These are phyloP conservation scores for Leptodactylus fuscus DNA, from an alignment of 2,113 vertebrate genomes.

Conservation along the genomic window DNA sequence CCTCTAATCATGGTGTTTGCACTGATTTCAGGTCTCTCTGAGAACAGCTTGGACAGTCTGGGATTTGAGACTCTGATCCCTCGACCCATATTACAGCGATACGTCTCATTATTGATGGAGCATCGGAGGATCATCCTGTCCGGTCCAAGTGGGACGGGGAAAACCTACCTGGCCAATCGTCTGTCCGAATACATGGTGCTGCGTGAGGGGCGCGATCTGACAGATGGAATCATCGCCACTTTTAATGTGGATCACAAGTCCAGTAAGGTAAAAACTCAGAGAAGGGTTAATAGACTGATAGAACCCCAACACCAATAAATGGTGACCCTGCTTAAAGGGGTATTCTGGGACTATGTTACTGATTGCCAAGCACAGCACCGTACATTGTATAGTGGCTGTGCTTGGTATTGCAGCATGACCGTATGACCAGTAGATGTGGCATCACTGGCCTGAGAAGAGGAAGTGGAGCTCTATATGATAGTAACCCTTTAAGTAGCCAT, in stretches of 20 bases:
- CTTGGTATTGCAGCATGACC: too few species aligned
- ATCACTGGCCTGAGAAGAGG: too few species aligned
- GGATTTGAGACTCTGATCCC: conserved; percentile 94
- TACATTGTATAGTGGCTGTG: too few species aligned
- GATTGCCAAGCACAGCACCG: too few species aligned
- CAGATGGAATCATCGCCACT: conserved; percentile 85
- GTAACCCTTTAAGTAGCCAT: too few species aligned
- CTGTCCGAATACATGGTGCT: conserved; percentile 88
- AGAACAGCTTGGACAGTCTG: conserved; percentile 87
- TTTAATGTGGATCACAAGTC: conserved; percentile 98
- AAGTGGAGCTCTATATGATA: too few species aligned
- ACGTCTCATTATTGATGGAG: conserved; percentile 88
- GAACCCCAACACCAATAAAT: too few species aligned
- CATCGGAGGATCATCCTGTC: conserved; percentile 94
- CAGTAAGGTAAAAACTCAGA: conserved; percentile 85
- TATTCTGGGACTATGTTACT: too few species aligned
- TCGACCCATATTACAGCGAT: conserved; percentile 93
- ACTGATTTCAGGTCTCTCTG: conserved; percentile 76
- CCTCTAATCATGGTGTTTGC: neutral
- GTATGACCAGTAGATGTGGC: too few species aligned
- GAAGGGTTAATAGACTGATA: neutral
- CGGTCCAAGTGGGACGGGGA: conserved; percentile 93
- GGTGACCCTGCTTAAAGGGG: too few species aligned
- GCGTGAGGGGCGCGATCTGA: conserved; percentile 82
- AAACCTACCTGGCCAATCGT: conserved; percentile 91